Base-by-base conservation (phyloP, 2,888 invertebrate genomes). In the Orchesella flavescens region DNA sequence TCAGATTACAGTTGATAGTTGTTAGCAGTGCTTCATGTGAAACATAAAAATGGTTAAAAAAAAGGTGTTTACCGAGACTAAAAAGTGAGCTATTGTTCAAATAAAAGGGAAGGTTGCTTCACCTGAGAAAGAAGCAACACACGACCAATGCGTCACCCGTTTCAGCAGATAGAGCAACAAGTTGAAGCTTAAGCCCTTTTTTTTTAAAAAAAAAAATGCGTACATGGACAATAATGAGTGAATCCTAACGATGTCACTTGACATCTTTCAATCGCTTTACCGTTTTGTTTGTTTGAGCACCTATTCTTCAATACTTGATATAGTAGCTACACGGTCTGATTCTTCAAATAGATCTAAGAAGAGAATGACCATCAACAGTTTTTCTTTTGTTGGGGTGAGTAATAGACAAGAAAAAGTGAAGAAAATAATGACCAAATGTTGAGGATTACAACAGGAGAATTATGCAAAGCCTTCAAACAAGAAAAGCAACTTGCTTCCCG, bases 371-470 rank as follows among this genome's bases (percentile, higher is more conserved):
- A 23, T 61, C 66, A 66, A 17, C 43, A 66, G 15, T 17, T 44
- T 66, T 43, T 66, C 44, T 10, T 24, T 21, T 53, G 43, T 53
- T 71, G 61, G 12, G 49, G 65, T 65, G 79, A 73, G 73, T 80
- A 73, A 80, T 80, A 49, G 34, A 68, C 34, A 73, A 55, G 72
- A 77, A 49, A 34, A 19, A 59, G 49, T 73, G 73, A 72, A 65
- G 66, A 71, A 83, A 78, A 83, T 83, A 83, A 83, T 83, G 83
- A 74, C 71, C 73, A 78, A 78, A 78, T 78, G 77, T 77, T 49
- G 46, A 77, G 83, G 73, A 79, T 80, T 81, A 81, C 74, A 69
- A 68, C 19, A 43, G 46, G 17, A 63, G 55, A 79, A 79, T 79
- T 84, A 84, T 79, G 78, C 79, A 84, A 79, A 83, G 77, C 44